Evolutionary conservation across 2,888 invertebrate genomes (phyloP).

Genomic region (Axea sp.): DNA sequence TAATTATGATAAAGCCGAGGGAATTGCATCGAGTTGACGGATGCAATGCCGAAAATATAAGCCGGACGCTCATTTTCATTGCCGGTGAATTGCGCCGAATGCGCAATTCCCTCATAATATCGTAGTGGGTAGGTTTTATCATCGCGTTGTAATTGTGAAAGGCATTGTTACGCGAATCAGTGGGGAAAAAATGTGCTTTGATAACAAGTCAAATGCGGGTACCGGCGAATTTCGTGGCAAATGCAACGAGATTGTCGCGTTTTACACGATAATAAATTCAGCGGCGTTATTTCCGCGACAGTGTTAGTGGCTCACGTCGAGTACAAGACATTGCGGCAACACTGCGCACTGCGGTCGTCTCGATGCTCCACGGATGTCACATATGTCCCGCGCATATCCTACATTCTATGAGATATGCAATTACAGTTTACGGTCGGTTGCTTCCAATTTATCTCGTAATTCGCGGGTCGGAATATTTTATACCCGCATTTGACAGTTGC

Average conservation of each 20-base stretch:
- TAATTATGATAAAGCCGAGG: no score
- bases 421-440: conserved; percentile 61
- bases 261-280: conserved; percentile 62
- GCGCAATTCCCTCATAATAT: conserved; percentile 11
- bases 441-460: conserved; percentile 59
- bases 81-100: neutral
- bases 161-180: conserved; percentile 38
- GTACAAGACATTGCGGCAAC: conserved; percentile 57
- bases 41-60: conserved; percentile 4
- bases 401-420: conserved; percentile 62
- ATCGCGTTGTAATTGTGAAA: conserved; percentile 38
- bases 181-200: conserved; percentile 36
- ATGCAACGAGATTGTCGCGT: conserved; percentile 52
- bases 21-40: no score
- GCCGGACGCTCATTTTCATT: conserved; percentile 4
- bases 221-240: conserved; percentile 43
- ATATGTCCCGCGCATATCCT: conserved; percentile 63
- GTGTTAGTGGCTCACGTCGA: conserved; percentile 55
- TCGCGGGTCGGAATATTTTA: conserved; percentile 49
- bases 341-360: conserved; percentile 49
- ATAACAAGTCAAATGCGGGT: conserved; percentile 61
- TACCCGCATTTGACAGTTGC: conserved; percentile 38
- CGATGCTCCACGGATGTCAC: conserved; percentile 62
- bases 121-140: conserved; percentile 39
- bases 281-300: conserved; percentile 58